Evolutionary conservation across 2,797 vertebrate genomes (phyloP), one percentile per base, ranked within the genome.

Genomic region (Syndactyla subalaris): DNA sequence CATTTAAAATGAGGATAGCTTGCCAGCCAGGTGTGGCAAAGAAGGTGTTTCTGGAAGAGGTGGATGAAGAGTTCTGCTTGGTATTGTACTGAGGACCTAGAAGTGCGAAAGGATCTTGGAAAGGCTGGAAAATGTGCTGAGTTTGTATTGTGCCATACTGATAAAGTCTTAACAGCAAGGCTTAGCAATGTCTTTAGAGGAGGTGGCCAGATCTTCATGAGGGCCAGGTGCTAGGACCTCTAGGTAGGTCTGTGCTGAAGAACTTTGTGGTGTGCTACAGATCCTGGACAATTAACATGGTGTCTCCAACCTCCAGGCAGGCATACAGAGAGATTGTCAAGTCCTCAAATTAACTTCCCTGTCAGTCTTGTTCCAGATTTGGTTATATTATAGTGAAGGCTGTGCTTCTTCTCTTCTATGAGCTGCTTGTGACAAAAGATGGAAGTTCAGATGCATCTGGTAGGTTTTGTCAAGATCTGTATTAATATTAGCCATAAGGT

Each of bases 1-100:
- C n/a, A 21, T 73, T 94, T 91, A 89, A 91, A 95, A 88, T 72
- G 54, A 91, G 66, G 62, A 68, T 75, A 23, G 38, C 26, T 89
- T 78, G 55, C 48, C 29, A 21, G 48, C 68, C 36, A 55, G 8
- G 58, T 51, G 22, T 72, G 27, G 15, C 61, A 39, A 65, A 73
- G 38, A 41, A 89, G 52, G 63, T 87, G 30, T 76, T 95, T 89
- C 51, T 55, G 82, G 62, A 71, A 16, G 54, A 89, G 45, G 36
- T 75, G 59, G 12, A 30, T 81, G 30, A 75, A 34, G 51, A 54
- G 36, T 68, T 90, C 55, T 93, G 22, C 73, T 70, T 72, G 7
- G 26, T 76, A 8, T 63, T 2, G 1, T 78, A 13, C 24, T n/a
- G 48, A 55, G 38, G 20, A 77, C 20, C 41, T 82, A n/a, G 32